Evolutionary conservation across 2,888 invertebrate species (phyloP).

Genomic region (Therioaphis trifolii): DNA sequence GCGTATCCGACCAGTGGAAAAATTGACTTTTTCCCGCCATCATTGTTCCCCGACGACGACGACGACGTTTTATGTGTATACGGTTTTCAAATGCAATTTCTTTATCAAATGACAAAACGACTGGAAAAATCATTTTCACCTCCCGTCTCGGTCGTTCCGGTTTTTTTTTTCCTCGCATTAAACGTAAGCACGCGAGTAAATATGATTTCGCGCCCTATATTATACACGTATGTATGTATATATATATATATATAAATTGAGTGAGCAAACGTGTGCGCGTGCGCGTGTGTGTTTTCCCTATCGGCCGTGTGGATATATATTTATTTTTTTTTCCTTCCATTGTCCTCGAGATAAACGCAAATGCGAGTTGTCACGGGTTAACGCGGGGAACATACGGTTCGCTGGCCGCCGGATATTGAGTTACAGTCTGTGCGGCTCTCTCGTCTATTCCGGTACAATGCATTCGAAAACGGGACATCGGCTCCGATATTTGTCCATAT

Average conservation of each 20-base stretch:
- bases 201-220: conserved; percentile 56
- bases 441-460: conserved; percentile 45
- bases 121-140: conserved; percentile 62
- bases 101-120: conserved; percentile 63
- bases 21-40: conserved; percentile 62
- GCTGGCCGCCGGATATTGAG: conserved; percentile 48
- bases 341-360: conserved; percentile 48
- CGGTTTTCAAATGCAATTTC: conserved; percentile 54
- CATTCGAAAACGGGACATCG: conserved; percentile 52
- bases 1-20: conserved; percentile 60
- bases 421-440: background rate
- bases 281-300: background rate
- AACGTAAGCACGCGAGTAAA: conserved; percentile 49
- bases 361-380: conserved; percentile 57
- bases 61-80: background rate
- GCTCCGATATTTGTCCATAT: conserved; percentile 30
- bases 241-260: conserved; percentile 6
- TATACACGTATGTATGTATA: background rate
- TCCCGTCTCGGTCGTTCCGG: background rate
- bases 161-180: conserved; percentile 18
- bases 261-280: background rate
- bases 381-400: conserved; percentile 33
- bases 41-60: conserved; percentile 21
- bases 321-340: background rate
- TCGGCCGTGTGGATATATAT: background rate